Base-by-base conservation (phyloP, 1,140 invertebrate species). In the Stegodyphus mimosarum region DNA sequence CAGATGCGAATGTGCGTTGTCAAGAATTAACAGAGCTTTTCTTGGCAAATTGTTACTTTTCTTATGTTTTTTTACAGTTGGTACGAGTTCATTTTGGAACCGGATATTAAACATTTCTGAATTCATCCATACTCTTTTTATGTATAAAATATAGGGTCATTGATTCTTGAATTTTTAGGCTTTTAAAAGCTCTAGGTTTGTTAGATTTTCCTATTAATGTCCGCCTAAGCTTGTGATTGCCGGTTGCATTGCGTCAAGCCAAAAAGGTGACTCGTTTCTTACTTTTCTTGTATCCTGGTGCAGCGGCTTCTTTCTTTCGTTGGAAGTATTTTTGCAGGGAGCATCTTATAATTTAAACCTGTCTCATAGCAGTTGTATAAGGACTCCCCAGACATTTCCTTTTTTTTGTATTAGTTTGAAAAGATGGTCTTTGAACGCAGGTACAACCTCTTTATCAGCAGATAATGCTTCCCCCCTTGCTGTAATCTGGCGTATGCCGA, bases 141-240 rank as follows among this genome's bases (percentile, higher is more conserved):
- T 75, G 73, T 53, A 51, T 60, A n/a, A 60, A 75, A 55, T 75
- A 17, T 75, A 75, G 2, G n/a, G 53, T 51, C 10, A 53, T 6
- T 60, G 70, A 17, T 72, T 72, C 70, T 7, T 6, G 17, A 50
- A 2, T 67, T 67, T 33, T 72, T 49, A 1, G 50, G 2, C 51
- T 72, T 52, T 72, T 72, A 72, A 72, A 72, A 72, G 70, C 49
- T 72, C 70, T 6, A 49, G 33, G 70, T 72, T 33, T 72, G 2
- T 72, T 52, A 13, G 17, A 72, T 17, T 72, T 52, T 72, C 49
- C 49, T 72, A 72, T 72, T 50, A 72, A 72, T 15, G 50, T 72
- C 5, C 5, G 51, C n/a, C 70, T 72, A 72, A 72, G 48, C 7
- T 72, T 72, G 9, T 72, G 70, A 67, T 18, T 67, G 17, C 64